phyloP scores from a whole-genome alignment of 1,140 invertebrate species.

The Drosophila paulistorum region DNA sequence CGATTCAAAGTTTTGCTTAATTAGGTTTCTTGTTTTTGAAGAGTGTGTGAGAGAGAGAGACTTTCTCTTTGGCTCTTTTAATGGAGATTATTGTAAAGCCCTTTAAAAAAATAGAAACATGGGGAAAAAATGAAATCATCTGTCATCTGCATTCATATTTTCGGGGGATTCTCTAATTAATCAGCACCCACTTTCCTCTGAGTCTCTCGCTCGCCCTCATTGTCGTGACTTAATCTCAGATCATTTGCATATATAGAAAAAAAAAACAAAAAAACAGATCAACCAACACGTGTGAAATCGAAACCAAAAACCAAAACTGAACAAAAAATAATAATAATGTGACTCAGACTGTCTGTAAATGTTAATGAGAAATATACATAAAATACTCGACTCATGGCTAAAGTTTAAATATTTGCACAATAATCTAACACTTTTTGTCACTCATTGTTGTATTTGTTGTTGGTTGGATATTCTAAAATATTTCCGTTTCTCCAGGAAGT shows the following conservation, averaged over 20 bases:
- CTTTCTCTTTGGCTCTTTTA: conserved; percentile 4
- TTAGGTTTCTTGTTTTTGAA: not conserved
- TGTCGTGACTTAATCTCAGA: conserved; percentile 7
- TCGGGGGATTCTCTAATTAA: conserved; percentile 7
- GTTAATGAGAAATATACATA: conserved; percentile 5
- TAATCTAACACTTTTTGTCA: conserved; percentile 13
- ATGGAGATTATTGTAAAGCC: conserved; percentile 7
- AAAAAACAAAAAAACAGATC: not conserved
- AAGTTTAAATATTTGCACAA: conserved; percentile 23
- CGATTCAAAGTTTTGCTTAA: not conserved
- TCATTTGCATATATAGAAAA: conserved; percentile 8
- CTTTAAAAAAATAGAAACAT: not conserved
- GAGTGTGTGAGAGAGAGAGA: not conserved
- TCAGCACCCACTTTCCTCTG: conserved; percentile 11
- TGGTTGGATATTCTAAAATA: not conserved
- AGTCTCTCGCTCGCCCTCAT: not conserved
- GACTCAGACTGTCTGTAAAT: conserved; percentile 3
- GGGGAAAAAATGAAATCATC: not conserved
- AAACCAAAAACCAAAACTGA: not conserved
- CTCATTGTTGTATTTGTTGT: not conserved
- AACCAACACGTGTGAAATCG: conserved; percentile 10
- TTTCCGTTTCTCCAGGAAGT: conserved; percentile 11
- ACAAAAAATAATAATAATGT: not conserved
- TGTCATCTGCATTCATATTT: conserved; percentile 5
- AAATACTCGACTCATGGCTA: conserved; percentile 7